Conservation (phyloP, 1,140 invertebrate species). For the Riptortus pedestris region DNA sequence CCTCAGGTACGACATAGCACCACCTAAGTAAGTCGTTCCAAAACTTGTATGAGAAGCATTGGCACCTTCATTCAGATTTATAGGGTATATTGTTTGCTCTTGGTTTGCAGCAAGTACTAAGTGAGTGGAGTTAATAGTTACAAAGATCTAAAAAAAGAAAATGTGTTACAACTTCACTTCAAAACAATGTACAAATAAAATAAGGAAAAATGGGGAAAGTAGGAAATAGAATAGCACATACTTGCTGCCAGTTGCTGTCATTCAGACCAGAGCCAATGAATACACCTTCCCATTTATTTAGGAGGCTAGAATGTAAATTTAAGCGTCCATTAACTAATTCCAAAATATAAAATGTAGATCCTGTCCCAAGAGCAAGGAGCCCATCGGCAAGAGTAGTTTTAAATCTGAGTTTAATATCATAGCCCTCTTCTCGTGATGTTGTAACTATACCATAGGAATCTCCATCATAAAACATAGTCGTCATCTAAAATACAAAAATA, state of each 20-base stretch:
- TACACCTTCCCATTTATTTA: constrained; percentile 82
- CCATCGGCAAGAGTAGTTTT: constrained; percentile 79
- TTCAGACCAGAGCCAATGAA: constrained; percentile 73
- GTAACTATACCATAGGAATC: constrained; percentile 65
- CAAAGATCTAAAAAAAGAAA: constrained; percentile 50
- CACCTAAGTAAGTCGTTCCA: constrained; percentile 66
- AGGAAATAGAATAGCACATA: constrained; percentile 32
- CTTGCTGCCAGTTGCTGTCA: constrained; percentile 77
- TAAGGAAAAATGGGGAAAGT: background rate
- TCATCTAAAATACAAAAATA: constrained; percentile 43
- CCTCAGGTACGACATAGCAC: constrained; percentile 54
- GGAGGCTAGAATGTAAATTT: constrained; percentile 71
- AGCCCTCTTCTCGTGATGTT: constrained; percentile 68
- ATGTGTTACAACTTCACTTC: background rate
- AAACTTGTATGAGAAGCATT: constrained; percentile 66
- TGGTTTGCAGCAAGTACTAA: constrained; percentile 74
- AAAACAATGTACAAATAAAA: background rate
- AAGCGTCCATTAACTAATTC: constrained; percentile 67
- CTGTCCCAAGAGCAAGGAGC: constrained; percentile 72
- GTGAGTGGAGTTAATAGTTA: constrained; percentile 75
- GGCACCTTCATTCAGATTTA: constrained; percentile 62
- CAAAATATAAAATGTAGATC: constrained; percentile 69
- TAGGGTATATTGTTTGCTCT: constrained; percentile 79
- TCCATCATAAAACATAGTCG: constrained; percentile 75
- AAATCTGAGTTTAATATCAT: constrained; percentile 79